Evolutionary conservation across 2,888 invertebrate species (phyloP).

Genomic region (Corbicula japonica): DNA sequence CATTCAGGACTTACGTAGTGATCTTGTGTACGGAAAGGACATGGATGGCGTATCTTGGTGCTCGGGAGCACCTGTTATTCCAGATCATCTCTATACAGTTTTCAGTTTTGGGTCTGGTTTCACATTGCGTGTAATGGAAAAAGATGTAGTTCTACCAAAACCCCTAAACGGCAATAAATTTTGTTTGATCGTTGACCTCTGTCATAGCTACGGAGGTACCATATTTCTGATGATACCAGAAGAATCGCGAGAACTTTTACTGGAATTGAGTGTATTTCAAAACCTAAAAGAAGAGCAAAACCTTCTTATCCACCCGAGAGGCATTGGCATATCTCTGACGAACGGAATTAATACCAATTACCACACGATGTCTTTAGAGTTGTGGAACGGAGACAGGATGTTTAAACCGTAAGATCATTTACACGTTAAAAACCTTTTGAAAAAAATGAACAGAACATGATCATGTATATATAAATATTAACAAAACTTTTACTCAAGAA

Average conservation of each 20-base stretch:
- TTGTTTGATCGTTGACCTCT: constrained; percentile 50
- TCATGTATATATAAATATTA: too few species aligned
- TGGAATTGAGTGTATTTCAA: not conserved
- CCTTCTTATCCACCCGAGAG: constrained; percentile 9
- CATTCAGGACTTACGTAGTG: constrained; percentile 36
- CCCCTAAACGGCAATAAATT: constrained; percentile 28
- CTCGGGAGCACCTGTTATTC: constrained; percentile 47
- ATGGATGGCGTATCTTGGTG: constrained; percentile 32
- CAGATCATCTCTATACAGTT: constrained; percentile 43
- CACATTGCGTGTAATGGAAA: constrained; percentile 27
- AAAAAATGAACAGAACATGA: too few species aligned
- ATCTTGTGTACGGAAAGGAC: constrained; percentile 38
- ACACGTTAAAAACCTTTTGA: too few species aligned
- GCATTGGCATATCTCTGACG: constrained; percentile 11
- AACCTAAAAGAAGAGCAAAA: not conserved
- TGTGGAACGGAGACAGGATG: constrained; percentile 16
- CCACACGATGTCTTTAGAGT: not conserved
- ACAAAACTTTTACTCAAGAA: too few species aligned
- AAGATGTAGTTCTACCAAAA: constrained; percentile 34
- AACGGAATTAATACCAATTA: constrained; percentile 6
- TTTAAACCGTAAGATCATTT: constrained; percentile 10
- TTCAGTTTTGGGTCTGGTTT: constrained; percentile 43
- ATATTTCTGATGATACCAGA: constrained; percentile 50
- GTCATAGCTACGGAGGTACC: constrained; percentile 41
- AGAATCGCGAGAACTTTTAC: constrained; percentile 26